phyloP scores from a whole-genome alignment of 2,797 vertebrate species.

The Manis javanica region DNA sequence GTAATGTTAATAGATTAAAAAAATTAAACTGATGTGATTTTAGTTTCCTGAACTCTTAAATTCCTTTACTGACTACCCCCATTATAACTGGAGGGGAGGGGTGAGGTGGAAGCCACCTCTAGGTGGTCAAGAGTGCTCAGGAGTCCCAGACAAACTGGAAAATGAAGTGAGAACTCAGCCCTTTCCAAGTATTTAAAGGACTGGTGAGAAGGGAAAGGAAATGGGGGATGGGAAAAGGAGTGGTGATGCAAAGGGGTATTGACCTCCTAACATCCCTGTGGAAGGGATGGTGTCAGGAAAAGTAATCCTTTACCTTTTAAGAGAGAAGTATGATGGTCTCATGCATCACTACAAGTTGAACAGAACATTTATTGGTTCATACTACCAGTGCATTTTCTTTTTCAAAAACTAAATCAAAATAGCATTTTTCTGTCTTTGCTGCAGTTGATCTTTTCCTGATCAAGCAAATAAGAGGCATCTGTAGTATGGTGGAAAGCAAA shows the following conservation, averaged over 20 bases:
- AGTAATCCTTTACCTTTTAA: background rate
- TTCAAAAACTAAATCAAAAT: slow-evolving; percentile 22
- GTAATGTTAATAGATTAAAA: background rate
- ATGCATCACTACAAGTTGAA: background rate
- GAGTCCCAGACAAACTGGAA: background rate
- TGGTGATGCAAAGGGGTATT: too few relatives aligned
- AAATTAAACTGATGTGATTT: background rate
- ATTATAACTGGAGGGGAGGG: background rate
- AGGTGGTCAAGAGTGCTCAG: background rate
- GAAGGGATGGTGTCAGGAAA: background rate
- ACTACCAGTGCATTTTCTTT: background rate
- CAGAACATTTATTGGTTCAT: background rate
- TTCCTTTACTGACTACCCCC: background rate
- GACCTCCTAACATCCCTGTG: background rate
- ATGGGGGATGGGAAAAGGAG: background rate
- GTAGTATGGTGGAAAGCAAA: background rate
- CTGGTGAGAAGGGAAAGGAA: slow-evolving; percentile 30
- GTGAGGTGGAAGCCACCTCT: background rate
- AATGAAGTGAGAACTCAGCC: background rate
- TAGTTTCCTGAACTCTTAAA: background rate
- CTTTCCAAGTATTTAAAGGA: background rate
- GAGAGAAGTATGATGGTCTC: background rate
- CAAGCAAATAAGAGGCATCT: background rate
- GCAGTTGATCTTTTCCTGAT: background rate
- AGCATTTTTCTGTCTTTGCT: background rate